Conservation (phyloP, 1,140 invertebrate genomes). For the Calliopsis andreniformis region DNA sequence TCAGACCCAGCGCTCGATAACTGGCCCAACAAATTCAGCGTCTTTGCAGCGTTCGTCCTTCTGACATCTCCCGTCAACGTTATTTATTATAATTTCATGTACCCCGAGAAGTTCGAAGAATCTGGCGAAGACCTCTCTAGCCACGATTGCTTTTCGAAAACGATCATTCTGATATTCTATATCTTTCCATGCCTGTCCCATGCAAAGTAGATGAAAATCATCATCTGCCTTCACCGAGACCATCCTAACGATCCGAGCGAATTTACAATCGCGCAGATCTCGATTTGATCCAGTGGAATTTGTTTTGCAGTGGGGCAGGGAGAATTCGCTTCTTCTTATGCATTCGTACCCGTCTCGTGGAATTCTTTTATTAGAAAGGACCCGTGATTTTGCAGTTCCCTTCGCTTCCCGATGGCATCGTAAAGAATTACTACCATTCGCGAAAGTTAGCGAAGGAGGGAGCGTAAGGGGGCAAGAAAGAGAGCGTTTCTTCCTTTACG, state of each 20-base stretch:
- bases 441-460: constrained; percentile 57
- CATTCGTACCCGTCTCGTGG: constrained; percentile 32
- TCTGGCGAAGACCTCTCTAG: not conserved
- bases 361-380: constrained; percentile 64
- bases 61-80: not conserved
- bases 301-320: constrained; percentile 2
- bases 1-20: constrained; percentile 39
- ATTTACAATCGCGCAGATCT: not conserved
- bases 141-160: not conserved
- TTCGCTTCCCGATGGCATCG: constrained; percentile 63
- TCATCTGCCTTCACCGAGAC: not conserved
- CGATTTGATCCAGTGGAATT: not conserved
- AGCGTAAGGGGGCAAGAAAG: constrained; percentile 37
- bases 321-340: constrained; percentile 28
- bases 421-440: constrained; percentile 62
- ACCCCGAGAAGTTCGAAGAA: not conserved
- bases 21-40: constrained; percentile 14
- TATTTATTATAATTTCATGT: not conserved
- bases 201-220: not conserved
- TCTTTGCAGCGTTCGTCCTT: too few relatives aligned
- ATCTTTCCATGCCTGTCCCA: not conserved
- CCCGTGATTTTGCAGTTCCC: constrained; percentile 54
- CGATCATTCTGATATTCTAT: not conserved
- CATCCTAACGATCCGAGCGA: not conserved
- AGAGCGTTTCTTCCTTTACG: constrained; percentile 46